Evolutionary conservation across 1,140 invertebrate species (phyloP).

Genomic region (Macrosteles quadrilineatus): DNA sequence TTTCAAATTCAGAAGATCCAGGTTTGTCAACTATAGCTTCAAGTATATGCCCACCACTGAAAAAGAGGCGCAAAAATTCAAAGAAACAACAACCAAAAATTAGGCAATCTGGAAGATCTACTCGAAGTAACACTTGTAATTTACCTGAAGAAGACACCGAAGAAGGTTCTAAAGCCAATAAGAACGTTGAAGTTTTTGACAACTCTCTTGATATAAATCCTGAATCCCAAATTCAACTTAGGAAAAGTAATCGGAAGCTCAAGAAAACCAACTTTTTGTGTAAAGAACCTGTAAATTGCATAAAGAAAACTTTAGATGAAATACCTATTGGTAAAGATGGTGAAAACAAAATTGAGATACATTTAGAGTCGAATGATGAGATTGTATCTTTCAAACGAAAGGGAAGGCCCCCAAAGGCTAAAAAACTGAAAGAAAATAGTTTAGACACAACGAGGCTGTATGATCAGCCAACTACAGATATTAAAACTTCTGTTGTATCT

Average conservation of each 20-base stretch:
- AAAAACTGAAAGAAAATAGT: neutral
- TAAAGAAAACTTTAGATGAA: neutral
- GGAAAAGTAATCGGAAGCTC: neutral
- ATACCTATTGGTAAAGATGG: neutral
- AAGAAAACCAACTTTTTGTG: neutral
- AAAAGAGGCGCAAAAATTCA: neutral
- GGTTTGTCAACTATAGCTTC: neutral
- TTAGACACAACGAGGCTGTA: too few species aligned
- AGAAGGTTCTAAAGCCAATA: too few species aligned
- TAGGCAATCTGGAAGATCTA: neutral
- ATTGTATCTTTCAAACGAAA: neutral
- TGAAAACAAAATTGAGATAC: neutral
- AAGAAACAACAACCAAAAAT: neutral
- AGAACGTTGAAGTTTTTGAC: neutral
- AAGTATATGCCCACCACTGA: neutral
- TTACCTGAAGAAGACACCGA: neutral
- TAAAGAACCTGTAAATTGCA: neutral
- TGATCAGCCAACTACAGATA: neutral
- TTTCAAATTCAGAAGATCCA: neutral
- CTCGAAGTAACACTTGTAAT: neutral
- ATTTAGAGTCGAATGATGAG: neutral
- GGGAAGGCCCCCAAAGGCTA: constrained; percentile 5
- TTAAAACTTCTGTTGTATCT: neutral
- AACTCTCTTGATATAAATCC: neutral
- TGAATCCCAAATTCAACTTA: neutral